A percentile compares a stretch with the other conserved stretches of the same genome.
Evolutionary conservation across 1,140 invertebrate genomes (phyloP).

Genomic region (Sesamia nonagrioides): DNA sequence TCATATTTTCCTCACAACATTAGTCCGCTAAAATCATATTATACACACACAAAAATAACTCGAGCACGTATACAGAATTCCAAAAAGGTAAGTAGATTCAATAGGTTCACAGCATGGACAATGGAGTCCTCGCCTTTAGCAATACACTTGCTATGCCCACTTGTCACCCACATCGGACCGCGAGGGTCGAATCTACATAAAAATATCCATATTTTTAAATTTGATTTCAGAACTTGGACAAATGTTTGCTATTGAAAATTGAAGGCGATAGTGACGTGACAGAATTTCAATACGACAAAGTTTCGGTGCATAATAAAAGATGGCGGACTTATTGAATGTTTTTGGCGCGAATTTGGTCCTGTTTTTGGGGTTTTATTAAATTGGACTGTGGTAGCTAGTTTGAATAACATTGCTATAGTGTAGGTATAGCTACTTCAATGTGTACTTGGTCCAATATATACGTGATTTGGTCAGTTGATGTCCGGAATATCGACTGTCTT

Average conservation of each 20-base stretch:
- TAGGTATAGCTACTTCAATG: neutral
- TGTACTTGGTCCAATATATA: neutral
- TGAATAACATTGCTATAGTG: neutral
- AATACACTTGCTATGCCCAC: conserved; percentile 68
- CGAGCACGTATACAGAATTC: conserved; percentile 42
- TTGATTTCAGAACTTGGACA: conserved; percentile 81
- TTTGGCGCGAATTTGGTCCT: conserved; percentile 23
- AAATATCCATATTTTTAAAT: conserved; percentile 87
- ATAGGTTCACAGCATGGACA: conserved; percentile 69
- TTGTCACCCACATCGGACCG: conserved; percentile 80
- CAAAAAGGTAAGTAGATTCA: conserved; percentile 67
- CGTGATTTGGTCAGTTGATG: no score
- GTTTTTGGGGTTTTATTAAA: conserved; percentile 19
- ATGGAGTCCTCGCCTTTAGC: conserved; percentile 68
- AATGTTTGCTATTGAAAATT: conserved; percentile 87
- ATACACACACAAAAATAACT: neutral
- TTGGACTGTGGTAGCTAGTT: conserved; percentile 1
- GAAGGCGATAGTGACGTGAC: conserved; percentile 78
- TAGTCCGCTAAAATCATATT: neutral
- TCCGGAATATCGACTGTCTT: no score
- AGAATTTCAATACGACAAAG: conserved; percentile 74
- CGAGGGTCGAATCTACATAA: conserved; percentile 79
- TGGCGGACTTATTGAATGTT: conserved; percentile 45
- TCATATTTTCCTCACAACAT: no score
- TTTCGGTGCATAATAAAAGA: conserved; percentile 64